Percentiles rank a stretch among this genome's conserved stretches.
These are phyloP conservation scores for Poeciliopsis gracilis DNA, from an alignment of 2,797 vertebrate species.

Conservation along the genomic window DNA sequence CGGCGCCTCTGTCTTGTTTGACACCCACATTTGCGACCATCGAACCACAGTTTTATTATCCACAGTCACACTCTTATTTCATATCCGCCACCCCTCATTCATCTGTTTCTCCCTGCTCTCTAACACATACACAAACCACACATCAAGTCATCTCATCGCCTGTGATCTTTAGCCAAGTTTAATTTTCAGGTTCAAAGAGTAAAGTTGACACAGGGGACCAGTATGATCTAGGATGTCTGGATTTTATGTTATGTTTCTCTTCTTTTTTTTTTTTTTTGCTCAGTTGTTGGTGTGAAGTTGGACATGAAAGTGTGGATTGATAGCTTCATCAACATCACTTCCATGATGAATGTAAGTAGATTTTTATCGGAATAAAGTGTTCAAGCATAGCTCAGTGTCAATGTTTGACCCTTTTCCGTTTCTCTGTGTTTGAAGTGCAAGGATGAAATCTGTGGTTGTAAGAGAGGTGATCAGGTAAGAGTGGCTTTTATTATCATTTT, in stretches of 20 bases:
- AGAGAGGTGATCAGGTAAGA: constrained; percentile 87
- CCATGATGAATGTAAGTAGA: constrained; percentile 86
- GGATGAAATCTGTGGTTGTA: constrained; percentile 92
- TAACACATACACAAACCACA: constrained; percentile 60
- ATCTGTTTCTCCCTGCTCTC: constrained; percentile 34
- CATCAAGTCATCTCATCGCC: constrained; percentile 54
- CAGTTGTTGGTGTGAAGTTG: constrained; percentile 96
- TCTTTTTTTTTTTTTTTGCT: constrained; percentile 30
- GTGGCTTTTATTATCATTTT: neutral
- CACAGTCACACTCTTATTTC: constrained; percentile 40
- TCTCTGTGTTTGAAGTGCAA: constrained; percentile 85
- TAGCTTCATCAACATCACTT: constrained; percentile 90
- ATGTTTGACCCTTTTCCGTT: constrained; percentile 10
- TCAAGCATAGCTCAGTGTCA: neutral
- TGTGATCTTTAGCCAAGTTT: constrained; percentile 74
- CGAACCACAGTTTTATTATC: neutral
- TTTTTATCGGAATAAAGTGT: neutral
- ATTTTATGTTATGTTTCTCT: constrained; percentile 21
- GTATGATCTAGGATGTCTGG: constrained; percentile 67
- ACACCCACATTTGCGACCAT: constrained; percentile 13
- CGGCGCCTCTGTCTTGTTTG: constrained; percentile 22
- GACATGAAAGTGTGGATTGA: constrained; percentile 88
- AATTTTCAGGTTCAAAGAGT: constrained; percentile 64
- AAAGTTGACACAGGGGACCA: constrained; percentile 69
- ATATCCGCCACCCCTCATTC: constrained; percentile 36